Evolutionary conservation across 2,888 invertebrate species (phyloP), one percentile per base, ranked within the genome.

Genomic region (Meteorus cinctellus): DNA sequence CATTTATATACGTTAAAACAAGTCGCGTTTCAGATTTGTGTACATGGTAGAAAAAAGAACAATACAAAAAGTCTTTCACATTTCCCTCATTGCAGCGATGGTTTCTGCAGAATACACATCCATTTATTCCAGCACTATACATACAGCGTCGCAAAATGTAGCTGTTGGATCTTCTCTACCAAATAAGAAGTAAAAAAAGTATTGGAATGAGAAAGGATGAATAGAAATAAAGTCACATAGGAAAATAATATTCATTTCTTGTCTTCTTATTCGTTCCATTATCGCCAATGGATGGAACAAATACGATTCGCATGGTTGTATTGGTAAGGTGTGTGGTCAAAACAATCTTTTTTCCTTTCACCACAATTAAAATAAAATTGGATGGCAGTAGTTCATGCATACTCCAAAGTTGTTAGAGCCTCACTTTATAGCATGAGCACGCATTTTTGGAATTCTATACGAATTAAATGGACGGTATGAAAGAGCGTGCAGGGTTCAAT

Each of bases 381-480:
- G 29, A 31, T 62, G 16, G 29, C 16, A 29, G 31, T 19, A 24
- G 55, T 62, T 31, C 62, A 62, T 62, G 31, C 62, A 62, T 62
- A 62, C 29, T 29, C 31, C 27, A 29, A 31, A 27, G 62, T 62
- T 62, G 62, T 62, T 62, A 62, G 29, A 62, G 62, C 27, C 16
- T 27, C 62, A 27, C 5, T 31, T 62, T 62, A 62, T 31, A 62
- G 27, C 14, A 31, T 16, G 62, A 19, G 55, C 55, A 55, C 55
- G 55, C 55, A 55, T 55, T 55, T 19, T 19, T 19, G 14, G 31
- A 62, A 29, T 62, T 29, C 16, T 14, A 29, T 62, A 62, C 27
- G 31, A 62, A 62, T 31, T 14, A 62, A 62, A 62, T 62, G 62
- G 62, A 62, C 62, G 62, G 55, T 55, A 55, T 55, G 55, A 55